Evolutionary conservation across 2,113 vertebrate genomes (phyloP).

Genomic region (Coptodon bakossiorum): DNA sequence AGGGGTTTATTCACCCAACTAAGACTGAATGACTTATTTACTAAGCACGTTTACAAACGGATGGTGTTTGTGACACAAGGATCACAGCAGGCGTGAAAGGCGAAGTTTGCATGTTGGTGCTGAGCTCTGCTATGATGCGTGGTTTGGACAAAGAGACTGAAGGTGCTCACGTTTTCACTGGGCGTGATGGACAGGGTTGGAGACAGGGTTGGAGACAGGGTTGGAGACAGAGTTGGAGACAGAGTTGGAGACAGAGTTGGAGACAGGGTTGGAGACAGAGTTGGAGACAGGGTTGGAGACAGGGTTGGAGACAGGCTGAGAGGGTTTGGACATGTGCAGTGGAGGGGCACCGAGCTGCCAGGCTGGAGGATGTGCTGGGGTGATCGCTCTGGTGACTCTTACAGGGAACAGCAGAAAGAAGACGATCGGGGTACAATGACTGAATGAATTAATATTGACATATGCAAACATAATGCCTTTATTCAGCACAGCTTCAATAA

Average conservation of each 20-base stretch:
- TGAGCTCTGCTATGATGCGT: not conserved
- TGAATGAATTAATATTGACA: not conserved
- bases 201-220: fast-evolving
- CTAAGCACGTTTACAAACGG: not conserved
- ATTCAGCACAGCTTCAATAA: not conserved
- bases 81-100: not conserved
- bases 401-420: not conserved
- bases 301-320: not conserved
- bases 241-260: not conserved
- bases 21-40: not conserved
- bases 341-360: not conserved
- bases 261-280: not conserved
- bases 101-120: not conserved
- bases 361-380: too few relatives aligned
- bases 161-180: not conserved
- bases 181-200: not conserved
- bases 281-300: fast-evolving
- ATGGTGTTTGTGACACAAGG: not conserved
- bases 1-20: fast-evolving
- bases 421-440: not conserved
- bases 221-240: too few relatives aligned
- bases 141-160: not conserved
- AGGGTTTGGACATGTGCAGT: not conserved
- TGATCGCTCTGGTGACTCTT: not conserved
- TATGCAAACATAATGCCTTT: not conserved